Conservation (phyloP, 2,797 vertebrate genomes). For the Limosa lapponica region DNA sequence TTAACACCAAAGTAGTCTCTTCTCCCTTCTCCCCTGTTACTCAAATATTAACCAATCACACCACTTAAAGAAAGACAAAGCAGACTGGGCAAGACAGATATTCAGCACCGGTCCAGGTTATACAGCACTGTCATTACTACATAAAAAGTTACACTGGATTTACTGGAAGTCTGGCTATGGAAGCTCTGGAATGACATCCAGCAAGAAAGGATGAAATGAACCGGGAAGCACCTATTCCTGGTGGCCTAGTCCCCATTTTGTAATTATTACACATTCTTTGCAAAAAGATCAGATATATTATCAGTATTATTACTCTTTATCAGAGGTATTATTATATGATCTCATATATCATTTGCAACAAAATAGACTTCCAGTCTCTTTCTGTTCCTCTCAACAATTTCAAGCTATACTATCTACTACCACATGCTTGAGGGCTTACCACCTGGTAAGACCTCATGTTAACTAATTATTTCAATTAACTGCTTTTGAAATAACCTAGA, state of each 20-base stretch:
- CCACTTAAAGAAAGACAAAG: background rate
- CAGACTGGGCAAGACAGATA: background rate
- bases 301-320: background rate
- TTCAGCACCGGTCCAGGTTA: background rate
- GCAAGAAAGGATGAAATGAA: background rate
- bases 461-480: background rate
- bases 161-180: background rate
- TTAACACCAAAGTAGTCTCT: background rate
- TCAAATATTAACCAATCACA: background rate
- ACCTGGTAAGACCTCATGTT: background rate
- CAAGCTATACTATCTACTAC: background rate
- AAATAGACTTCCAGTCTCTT: background rate
- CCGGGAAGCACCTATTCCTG: background rate
- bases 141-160: background rate
- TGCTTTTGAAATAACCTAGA: background rate
- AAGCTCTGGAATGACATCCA: background rate
- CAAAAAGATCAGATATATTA: background rate
- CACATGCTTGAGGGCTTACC: background rate
- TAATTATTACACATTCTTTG: background rate
- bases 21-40: background rate
- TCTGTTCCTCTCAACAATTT: background rate
- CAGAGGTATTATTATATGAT: background rate
- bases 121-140: background rate
- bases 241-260: background rate
- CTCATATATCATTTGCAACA: background rate